Base-by-base conservation (phyloP, 1,140 invertebrate species). In the Drosophila arizonae region DNA sequence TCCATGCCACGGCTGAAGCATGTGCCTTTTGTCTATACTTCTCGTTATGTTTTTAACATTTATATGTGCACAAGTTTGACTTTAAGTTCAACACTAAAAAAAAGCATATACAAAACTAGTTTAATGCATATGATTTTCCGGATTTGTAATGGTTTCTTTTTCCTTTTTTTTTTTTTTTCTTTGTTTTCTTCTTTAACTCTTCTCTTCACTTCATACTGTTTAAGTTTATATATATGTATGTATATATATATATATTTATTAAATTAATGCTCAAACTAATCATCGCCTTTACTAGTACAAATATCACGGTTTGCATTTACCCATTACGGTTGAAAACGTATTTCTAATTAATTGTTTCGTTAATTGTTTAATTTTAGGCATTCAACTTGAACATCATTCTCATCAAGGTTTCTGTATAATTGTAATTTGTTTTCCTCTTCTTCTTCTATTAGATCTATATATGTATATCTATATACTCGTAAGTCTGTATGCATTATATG, bases 1-100 rank as follows among this genome's bases (percentile, higher is more conserved):
- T 17, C 43, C 43, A 46, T 17, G 21, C 24, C 39, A 58, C 9
- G 9, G 15, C 11, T 58, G 30, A 26, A 62, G 62, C 69, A 63
- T 43, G 28, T 50, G 30, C 54, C 45, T 17, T 50, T 11, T 30
- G 26, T 69, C 26, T 51, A 61, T 72, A 76, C 45, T 75, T 68
- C 46, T 74, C 57, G 55, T 71, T 71, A 88, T 82, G 76, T 87
- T 87, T 87, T 82, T 54, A 86, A 86, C 82, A 86, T 82, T 86
- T 86, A 87, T 86, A 87, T 87, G 82, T 87, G 82, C 84, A 87
- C 84, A 87, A 80, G 84, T 88, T 82, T 88, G 84, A 88, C 85
- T 88, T 88, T 84, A 89, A 77, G 68, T 84, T 82, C 73, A 77
- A 84, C 73, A 84, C 85, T 80, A 85, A 80, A 80, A 76, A 85